A percentile compares a stretch with the other conserved stretches of the same genome.
phyloP scores from a whole-genome alignment of 2,888 invertebrate species.

The Barypeithes pellucidus region DNA sequence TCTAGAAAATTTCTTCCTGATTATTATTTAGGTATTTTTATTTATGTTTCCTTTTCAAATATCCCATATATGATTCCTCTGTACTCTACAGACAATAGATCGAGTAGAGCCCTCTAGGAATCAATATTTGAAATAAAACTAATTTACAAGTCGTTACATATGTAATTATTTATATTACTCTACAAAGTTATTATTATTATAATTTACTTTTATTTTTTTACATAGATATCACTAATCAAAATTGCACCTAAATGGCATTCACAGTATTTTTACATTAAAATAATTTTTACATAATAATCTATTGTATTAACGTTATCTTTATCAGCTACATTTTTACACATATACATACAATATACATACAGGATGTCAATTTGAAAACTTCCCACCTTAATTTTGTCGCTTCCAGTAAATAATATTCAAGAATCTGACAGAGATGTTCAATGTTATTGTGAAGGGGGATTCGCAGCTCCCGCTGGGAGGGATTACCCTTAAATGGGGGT shows the following conservation, averaged over 20 bases:
- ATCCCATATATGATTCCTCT: too few relatives aligned
- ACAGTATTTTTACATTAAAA: conserved; percentile 14
- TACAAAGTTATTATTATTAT: conserved; percentile 13
- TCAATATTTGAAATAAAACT: neutral
- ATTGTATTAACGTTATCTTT: neutral
- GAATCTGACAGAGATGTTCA: too few relatives aligned
- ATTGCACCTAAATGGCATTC: conserved; percentile 18
- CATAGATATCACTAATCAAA: conserved; percentile 14
- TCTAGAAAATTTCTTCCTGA: too few relatives aligned
- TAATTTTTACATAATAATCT: neutral
- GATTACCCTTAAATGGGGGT: too few relatives aligned
- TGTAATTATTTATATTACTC: conserved; percentile 2
- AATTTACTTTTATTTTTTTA: too few relatives aligned
- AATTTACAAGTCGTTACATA: neutral
- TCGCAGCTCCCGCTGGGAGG: too few relatives aligned
- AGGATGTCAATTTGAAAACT: too few relatives aligned
- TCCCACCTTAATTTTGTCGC: too few relatives aligned
- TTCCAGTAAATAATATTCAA: too few relatives aligned
- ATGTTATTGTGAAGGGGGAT: too few relatives aligned
- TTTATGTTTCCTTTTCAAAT: too few relatives aligned
- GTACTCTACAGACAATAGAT: neutral
- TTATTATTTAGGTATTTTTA: too few relatives aligned
- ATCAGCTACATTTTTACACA: neutral
- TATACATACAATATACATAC: conserved; percentile 7
- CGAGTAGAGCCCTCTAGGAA: neutral